Base-by-base conservation (phyloP, 2,113 vertebrate genomes). In the Globicephala melas region DNA sequence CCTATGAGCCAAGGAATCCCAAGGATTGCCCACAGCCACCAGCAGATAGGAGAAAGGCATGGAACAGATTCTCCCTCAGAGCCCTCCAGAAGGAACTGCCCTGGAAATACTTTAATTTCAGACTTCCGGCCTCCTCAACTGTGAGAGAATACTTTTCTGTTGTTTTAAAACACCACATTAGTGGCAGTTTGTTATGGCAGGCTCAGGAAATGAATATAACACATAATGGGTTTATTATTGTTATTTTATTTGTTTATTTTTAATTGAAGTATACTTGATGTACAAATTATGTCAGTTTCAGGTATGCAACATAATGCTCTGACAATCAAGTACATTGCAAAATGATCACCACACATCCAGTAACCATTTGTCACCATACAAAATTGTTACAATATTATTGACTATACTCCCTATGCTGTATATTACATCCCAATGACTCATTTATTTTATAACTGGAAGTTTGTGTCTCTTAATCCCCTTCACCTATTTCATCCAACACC, bases 271-370 rank as follows among this genome's bases (percentile, higher is more conserved):
- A 47, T 44, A 76, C 14, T 17, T 18, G 8, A 74, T 9, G 4
- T 65, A 31, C 28, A 65, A 65, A 31, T 28, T 28, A 65, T 8
- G 76, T 55, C 33, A 55, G 20, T n/a, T 53, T 25, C 33, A 79
- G 33, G 11, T n/a, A 2, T 1, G 3, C 50, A 14, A 6, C 11
- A 5, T 55, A 50, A 18, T 0, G 3, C 10, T 79, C 76, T n/a
- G 47, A 55, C 47, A 53, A 18, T 77, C 76, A 79, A 3, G 21
- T 14, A 23, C 47, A 8, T 14, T 55, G 20, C 20, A n/a, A 55
- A 70, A 23, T n/a, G 76, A 23, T 33, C 76, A 55, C 76, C 11
- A 23, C 9, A 6, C 28, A 23, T 79, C 31, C 31, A n/a, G 76
- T 11, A 21, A 12, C 20, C 20, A 7, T 55, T 23, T n/a, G 76